phyloP scores from a whole-genome alignment of 1,140 invertebrate species.

The Drosophila suzukii region DNA sequence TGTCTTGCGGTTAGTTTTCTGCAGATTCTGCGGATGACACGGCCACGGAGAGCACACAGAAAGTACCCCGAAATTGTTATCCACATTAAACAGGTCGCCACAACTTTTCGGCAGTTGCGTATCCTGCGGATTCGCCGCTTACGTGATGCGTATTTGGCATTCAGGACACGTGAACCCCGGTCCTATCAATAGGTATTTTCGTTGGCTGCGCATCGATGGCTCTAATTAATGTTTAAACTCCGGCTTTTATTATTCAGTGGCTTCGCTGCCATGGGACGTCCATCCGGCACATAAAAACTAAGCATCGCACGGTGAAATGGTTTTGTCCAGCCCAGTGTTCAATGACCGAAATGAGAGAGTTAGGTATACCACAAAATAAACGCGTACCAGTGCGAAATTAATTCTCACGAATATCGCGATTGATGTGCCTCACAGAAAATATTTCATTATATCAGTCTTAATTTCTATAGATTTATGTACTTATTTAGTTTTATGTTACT shows the following conservation, averaged over 20 bases:
- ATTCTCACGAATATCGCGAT: background rate
- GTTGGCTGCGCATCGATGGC: slow-evolving; percentile 60
- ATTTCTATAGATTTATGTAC: too few species aligned
- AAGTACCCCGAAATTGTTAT: slow-evolving; percentile 44
- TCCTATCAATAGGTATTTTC: slow-evolving; percentile 50
- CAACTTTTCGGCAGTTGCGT: slow-evolving; percentile 49
- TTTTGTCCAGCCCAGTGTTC: slow-evolving; percentile 11
- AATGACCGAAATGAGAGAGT: slow-evolving; percentile 8
- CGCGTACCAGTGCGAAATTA: background rate
- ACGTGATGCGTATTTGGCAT: slow-evolving; percentile 69
- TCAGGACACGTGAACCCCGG: slow-evolving; percentile 40
- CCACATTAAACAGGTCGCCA: slow-evolving; percentile 48
- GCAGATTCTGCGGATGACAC: slow-evolving; percentile 40
- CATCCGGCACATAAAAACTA: slow-evolving; percentile 45
- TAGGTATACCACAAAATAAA: slow-evolving; percentile 21
- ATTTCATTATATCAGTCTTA: too few species aligned
- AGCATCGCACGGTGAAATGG: slow-evolving; percentile 42
- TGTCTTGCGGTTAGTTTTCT: slow-evolving; percentile 68
- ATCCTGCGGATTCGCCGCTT: slow-evolving; percentile 42
- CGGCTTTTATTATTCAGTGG: slow-evolving; percentile 66
- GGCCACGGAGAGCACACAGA: slow-evolving; percentile 5
- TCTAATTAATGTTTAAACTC: slow-evolving; percentile 80
- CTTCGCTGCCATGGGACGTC: slow-evolving; percentile 10
- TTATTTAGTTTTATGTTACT: too few species aligned
- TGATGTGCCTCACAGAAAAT: background rate